Evolutionary conservation across 2,797 vertebrate species (phyloP).

Genomic region (Saguinus oedipus): DNA sequence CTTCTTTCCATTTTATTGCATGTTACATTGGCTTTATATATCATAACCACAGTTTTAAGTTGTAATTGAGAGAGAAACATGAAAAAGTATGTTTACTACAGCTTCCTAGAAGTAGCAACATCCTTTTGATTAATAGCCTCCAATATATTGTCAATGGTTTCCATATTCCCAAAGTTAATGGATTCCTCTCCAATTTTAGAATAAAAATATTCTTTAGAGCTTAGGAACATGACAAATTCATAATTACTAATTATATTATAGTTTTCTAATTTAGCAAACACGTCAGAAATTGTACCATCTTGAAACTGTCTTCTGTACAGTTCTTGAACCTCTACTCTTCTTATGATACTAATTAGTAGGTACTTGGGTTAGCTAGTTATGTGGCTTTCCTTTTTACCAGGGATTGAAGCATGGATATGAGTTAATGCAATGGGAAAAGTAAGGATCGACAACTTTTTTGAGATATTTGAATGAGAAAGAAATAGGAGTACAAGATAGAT

Average conservation of each 20-base stretch:
- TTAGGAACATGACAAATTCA: background rate
- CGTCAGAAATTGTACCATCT: background rate
- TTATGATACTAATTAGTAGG: background rate
- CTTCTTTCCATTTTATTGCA: background rate
- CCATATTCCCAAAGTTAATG: background rate
- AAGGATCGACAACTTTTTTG: background rate
- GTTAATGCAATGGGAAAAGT: background rate
- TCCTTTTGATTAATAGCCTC: background rate
- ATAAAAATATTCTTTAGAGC: background rate
- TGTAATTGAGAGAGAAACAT: background rate
- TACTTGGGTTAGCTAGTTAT: too few species aligned
- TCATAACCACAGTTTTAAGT: background rate
- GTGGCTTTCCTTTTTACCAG: too few species aligned
- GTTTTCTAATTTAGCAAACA: background rate
- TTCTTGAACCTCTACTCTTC: background rate
- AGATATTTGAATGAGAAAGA: background rate
- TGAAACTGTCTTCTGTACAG: background rate
- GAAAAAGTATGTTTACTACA: background rate
- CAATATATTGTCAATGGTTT: background rate
- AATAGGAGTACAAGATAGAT: background rate
- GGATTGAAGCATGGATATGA: background rate
- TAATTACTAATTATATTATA: background rate
- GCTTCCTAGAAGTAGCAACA: background rate
- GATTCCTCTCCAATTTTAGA: background rate
- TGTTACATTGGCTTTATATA: background rate